These are phyloP conservation scores for Rhopalosiphum maidis DNA, from an alignment of 1,140 invertebrate genomes.

Conservation along the genomic window DNA sequence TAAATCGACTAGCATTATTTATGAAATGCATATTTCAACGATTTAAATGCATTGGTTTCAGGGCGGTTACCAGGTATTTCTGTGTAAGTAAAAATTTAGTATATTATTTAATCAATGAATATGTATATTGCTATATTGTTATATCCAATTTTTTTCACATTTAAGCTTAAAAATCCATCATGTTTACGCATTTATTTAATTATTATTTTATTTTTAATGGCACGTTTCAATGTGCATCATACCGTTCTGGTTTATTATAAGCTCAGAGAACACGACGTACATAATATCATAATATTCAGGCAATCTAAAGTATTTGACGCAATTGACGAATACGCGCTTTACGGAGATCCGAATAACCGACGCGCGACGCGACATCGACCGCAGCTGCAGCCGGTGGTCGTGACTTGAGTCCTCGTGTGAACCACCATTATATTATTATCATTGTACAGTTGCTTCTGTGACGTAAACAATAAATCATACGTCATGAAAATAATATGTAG, in stretches of 20 bases:
- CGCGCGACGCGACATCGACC: neutral
- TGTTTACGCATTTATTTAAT: too few species aligned
- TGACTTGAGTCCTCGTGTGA: neutral
- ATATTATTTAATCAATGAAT: neutral
- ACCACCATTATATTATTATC: neutral
- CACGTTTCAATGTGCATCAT: too few species aligned
- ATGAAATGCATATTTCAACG: neutral
- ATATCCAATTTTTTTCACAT: neutral
- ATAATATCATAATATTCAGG: neutral
- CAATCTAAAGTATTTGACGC: neutral
- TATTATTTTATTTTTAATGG: too few species aligned
- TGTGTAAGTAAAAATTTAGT: neutral
- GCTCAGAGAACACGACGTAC: neutral
- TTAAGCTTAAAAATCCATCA: too few species aligned
- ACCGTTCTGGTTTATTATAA: neutral
- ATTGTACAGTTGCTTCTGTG: neutral
- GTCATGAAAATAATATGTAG: neutral
- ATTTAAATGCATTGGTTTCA: neutral
- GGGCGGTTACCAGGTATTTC: neutral
- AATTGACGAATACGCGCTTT: neutral
- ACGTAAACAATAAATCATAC: slow-evolving; percentile 30
- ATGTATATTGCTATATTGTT: neutral
- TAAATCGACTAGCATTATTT: neutral
- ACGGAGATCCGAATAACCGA: neutral
- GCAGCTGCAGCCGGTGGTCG: neutral